Percentiles rank a stretch among this genome's conserved stretches.
Evolutionary conservation across 1,140 invertebrate species (phyloP).

Genomic region (Drosophila tropicalis): DNA sequence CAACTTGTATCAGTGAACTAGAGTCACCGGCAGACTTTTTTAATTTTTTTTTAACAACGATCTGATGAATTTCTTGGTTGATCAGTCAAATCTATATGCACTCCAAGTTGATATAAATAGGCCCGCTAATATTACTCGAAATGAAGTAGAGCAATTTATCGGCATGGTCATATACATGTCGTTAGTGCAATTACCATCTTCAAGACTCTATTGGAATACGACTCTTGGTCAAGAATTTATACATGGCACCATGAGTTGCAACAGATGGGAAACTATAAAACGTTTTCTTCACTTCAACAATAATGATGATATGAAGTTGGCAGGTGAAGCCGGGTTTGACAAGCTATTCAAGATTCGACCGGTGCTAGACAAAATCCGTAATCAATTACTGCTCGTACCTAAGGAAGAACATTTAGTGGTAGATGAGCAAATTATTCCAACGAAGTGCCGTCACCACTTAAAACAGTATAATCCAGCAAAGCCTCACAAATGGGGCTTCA

Average conservation of each 20-base stretch:
- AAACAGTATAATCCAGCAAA: not conserved
- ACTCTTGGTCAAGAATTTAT: constrained; percentile 47
- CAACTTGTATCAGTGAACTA: constrained; percentile 4
- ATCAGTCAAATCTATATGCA: constrained; percentile 31
- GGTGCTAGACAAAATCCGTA: constrained; percentile 18
- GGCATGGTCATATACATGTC: constrained; percentile 56
- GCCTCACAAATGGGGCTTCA: too few species aligned
- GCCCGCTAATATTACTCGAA: constrained; percentile 36
- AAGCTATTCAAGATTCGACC: constrained; percentile 64
- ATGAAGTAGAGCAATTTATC: constrained; percentile 64
- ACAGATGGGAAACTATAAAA: constrained; percentile 63
- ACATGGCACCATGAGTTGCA: constrained; percentile 53
- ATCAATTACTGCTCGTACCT: constrained; percentile 33
- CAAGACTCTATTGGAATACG: constrained; percentile 57
- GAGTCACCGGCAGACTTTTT: too few species aligned
- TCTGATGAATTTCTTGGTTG: constrained; percentile 33
- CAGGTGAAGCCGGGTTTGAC: constrained; percentile 70
- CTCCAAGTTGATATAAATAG: constrained; percentile 46
- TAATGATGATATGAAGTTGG: constrained; percentile 55
- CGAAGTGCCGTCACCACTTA: not conserved
- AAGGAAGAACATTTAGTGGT: constrained; percentile 5
- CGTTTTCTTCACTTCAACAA: constrained; percentile 66
- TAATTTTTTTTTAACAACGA: too few species aligned
- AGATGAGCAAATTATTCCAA: too few species aligned
- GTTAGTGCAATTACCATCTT: constrained; percentile 44